Conservation (phyloP, 2,797 vertebrate species). For the Hippocampus kuda region DNA sequence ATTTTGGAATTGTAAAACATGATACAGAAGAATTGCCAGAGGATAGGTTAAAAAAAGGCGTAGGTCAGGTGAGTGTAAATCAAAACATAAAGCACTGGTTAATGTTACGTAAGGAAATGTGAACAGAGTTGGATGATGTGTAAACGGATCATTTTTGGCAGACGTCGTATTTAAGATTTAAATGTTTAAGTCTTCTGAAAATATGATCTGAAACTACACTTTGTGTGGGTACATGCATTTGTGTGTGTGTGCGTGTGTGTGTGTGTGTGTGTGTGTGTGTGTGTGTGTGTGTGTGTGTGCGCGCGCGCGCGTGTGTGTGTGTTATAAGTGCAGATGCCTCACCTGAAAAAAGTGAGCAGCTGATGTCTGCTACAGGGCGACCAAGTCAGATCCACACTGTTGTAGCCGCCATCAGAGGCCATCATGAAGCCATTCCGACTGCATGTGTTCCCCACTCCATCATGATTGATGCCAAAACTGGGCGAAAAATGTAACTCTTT, state of each 20-base stretch:
- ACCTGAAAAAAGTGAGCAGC: constrained; percentile 81
- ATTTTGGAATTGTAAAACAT: background rate
- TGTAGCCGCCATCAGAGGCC: constrained; percentile 76
- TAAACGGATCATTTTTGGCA: background rate
- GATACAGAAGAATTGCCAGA: background rate
- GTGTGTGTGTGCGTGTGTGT: background rate
- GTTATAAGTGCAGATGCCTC: constrained; percentile 16
- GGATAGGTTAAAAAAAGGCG: background rate
- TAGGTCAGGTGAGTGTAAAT: background rate
- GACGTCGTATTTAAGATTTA: background rate
- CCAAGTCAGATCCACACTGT: constrained; percentile 78
- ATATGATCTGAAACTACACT: background rate
- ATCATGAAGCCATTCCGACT: constrained; percentile 77
- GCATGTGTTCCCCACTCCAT: constrained; percentile 75
- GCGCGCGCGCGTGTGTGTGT: background rate
- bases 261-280: background rate
- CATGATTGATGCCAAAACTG: constrained; percentile 88
- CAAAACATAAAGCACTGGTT: background rate
- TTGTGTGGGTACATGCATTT: background rate
- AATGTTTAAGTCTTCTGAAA: background rate
- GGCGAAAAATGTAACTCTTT: background rate
- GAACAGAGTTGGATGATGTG: background rate
- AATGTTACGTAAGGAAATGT: background rate
- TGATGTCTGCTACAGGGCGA: constrained; percentile 80
- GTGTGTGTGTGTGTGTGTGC: background rate